Base-by-base conservation (phyloP, 1,140 invertebrate genomes). In the Neodiprion fabricii region DNA sequence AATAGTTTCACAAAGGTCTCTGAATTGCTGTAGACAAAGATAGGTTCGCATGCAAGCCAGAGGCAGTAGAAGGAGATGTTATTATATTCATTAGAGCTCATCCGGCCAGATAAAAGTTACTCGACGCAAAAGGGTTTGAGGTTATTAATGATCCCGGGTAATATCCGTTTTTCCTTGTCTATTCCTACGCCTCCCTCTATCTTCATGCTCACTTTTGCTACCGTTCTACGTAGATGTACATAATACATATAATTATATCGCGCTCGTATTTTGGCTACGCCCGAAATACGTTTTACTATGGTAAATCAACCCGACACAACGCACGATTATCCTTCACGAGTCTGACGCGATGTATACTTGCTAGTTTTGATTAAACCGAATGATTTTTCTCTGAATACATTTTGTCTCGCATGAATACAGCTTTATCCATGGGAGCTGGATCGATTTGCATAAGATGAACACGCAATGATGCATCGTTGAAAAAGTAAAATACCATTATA, bases 131-230 rank as follows among this genome's bases (percentile, higher is more conserved):
- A 77, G 75, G 73, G 53, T 75, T 79, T 61, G 67, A 77, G 69
- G 77, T 83, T 83, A 83, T 83, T 83, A 83, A 83, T 83, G 80
- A 83, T 82, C 76, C 74, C 76, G 74, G 74, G 76, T 81, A 83
- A 83, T 83, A 79, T 80, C 79, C 77, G 74, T 72, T 76, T 72
- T 78, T 75, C 71, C 78, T 71, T 73, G 67, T 12, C 53, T 73
- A 71, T 77, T 72, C 71, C 10, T 17, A 12, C n/a, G 11, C n/a
- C n/a, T 14, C n/a, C n/a, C 11, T 9, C 11, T 78, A 78, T 79
- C 75, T 79, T 78, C 79, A 71, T 74, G 75, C 74, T 74, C 74
- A 77, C 76, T 79, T 40, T 40, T 5, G 5, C 53, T 17, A 12
- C 53, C 11, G 9, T 61, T 17, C n/a, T 17, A 61, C 53, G n/a